phyloP scores from a whole-genome alignment of 1,140 invertebrate genomes.

The Carposina sasakii region DNA sequence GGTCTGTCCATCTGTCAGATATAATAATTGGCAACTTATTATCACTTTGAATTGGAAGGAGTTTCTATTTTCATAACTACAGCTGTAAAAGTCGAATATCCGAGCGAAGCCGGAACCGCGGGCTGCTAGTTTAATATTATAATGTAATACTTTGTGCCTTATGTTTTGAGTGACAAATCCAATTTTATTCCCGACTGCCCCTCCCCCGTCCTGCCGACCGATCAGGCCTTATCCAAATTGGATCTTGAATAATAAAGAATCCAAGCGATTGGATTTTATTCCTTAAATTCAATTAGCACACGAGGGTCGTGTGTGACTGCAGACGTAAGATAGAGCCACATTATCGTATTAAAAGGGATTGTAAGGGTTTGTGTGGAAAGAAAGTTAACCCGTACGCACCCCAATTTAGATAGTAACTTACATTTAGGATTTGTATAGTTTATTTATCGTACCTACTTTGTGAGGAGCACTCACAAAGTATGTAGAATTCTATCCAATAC shows the following conservation, averaged over 20 bases:
- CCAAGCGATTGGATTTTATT: slow-evolving; percentile 74
- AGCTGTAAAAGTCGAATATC: no score
- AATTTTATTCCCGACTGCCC: slow-evolving; percentile 71
- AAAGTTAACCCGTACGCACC: not conserved
- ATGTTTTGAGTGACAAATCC: slow-evolving; percentile 73
- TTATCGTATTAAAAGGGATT: slow-evolving; percentile 67
- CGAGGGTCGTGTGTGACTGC: slow-evolving; percentile 65
- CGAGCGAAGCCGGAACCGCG: no score
- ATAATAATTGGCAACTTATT: no score
- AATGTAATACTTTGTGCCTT: slow-evolving; percentile 56
- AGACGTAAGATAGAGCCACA: slow-evolving; percentile 66
- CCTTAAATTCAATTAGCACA: slow-evolving; percentile 74
- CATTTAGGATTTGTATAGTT: no score
- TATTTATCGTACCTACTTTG: no score
- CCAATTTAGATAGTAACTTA: no score
- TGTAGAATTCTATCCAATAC: no score
- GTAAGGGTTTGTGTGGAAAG: slow-evolving; percentile 41
- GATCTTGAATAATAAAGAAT: slow-evolving; percentile 75
- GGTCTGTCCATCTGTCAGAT: no score
- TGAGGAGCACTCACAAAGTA: no score
- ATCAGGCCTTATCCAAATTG: slow-evolving; percentile 74
- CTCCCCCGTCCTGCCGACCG: slow-evolving; percentile 57
- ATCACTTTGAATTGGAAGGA: no score
- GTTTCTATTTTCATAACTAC: no score
- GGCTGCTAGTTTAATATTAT: slow-evolving; percentile 15